Evolutionary conservation across 2,888 invertebrate genomes (phyloP).

Genomic region (Uloborus plumipes): DNA sequence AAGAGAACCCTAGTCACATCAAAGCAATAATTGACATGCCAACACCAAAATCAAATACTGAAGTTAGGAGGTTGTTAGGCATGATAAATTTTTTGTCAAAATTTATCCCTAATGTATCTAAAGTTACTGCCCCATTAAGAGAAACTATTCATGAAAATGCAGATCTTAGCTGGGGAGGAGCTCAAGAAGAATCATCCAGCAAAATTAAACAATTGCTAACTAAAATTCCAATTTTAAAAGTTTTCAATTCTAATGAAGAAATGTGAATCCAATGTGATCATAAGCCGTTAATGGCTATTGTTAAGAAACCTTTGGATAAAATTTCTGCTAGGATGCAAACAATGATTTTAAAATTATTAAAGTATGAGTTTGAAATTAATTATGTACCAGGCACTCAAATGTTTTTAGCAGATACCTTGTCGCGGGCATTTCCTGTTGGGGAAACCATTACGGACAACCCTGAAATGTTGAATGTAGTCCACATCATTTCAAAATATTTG

Average conservation of each 20-base stretch:
- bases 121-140: constrained; percentile 14
- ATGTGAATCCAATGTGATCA: constrained; percentile 19
- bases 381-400: constrained; percentile 16
- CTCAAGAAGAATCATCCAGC: not conserved
- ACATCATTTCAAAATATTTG: not conserved
- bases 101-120: constrained; percentile 16
- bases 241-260: not conserved
- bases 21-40: not conserved
- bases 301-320: not conserved
- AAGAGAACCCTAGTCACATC: constrained; percentile 3
- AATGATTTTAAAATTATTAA: constrained; percentile 21
- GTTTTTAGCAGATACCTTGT: constrained; percentile 22
- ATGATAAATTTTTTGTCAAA: constrained; percentile 17
- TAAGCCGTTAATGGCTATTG: constrained; percentile 13
- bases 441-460: not conserved
- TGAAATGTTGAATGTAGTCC: not conserved
- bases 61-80: constrained; percentile 11
- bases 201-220: constrained; percentile 1
- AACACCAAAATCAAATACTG: constrained; percentile 9
- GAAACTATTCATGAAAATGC: not conserved
- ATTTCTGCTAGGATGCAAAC: not conserved
- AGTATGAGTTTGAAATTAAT: not conserved
- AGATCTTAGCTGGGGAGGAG: constrained; percentile 8
- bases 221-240: not conserved
- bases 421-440: constrained; percentile 12